Evolutionary conservation across 2,888 invertebrate species (phyloP).

Genomic region (Lamellibrachia columna): DNA sequence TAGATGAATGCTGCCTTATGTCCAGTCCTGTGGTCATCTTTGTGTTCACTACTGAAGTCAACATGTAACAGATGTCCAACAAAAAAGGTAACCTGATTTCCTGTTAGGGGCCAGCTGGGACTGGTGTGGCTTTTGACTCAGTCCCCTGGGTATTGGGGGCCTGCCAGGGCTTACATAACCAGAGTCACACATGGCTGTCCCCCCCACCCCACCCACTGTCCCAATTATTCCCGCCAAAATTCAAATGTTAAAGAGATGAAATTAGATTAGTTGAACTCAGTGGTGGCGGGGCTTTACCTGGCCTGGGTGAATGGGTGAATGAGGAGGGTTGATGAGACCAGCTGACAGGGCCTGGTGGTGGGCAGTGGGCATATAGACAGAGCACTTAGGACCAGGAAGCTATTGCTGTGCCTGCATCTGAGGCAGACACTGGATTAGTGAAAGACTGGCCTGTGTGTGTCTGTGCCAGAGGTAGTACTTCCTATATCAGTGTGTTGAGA

Average conservation of each 20-base stretch:
- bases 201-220: neutral
- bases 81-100: neutral
- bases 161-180: slow-evolving; percentile 9
- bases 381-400: neutral
- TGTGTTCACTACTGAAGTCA: neutral
- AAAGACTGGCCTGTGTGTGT: neutral
- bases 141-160: neutral
- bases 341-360: neutral
- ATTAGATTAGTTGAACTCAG: neutral
- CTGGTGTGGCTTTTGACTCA: neutral
- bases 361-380: neutral
- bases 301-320: neutral
- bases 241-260: neutral
- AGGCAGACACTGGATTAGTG: neutral
- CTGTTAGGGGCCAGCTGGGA: neutral
- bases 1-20: neutral
- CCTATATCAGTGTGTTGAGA: neutral
- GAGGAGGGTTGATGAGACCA: neutral
- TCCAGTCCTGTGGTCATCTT: neutral
- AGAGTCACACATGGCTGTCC: slow-evolving; percentile 7
- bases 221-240: slow-evolving; percentile 1
- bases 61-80: neutral
- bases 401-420: neutral
- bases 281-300: neutral
- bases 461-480: too few species aligned